Base-by-base conservation (phyloP, 2,888 invertebrate genomes). In the Pyrocoelia pectoralis region DNA sequence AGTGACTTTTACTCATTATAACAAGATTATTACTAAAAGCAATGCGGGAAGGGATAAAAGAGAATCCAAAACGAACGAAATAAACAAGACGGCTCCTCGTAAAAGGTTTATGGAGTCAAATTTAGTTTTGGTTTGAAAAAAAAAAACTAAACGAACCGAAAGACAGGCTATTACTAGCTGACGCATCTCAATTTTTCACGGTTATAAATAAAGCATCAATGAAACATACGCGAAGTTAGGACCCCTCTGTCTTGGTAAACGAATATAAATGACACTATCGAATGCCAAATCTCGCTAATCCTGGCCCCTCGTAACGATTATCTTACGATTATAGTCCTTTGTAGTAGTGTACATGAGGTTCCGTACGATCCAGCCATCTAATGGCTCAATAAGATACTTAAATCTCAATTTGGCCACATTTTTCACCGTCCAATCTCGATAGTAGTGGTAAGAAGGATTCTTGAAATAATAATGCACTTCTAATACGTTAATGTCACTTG, bases 261-360 rank as follows among this genome's bases (percentile, higher is more conserved):
- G 79, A 79, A 79, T 77, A 79, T 79, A 79, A 79, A 79, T 78
- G 79, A 79, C 77, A 76, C 76, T 77, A 78, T 79, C 78, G 77
- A 78, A 79, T 78, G 76, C 75, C 74, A 77, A 79, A 79, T 80
- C 79, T 76, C 71, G 77, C 80, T 79, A 79, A 80, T 80, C 75
- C 76, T 70, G 68, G 74, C 73, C 76, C 75, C 74, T 70, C 72
- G 50, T 64, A 67, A 15, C 73, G 76, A 78, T 78, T 78, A 78
- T 78, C 76, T 70, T 68, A 71, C 77, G 77, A 79, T 79, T 76
- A 77, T 77, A 74, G 76, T 71, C 74, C 77, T 75, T 64, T 76
- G 71, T 73, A 74, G 65, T 69, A 57, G 61, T 60, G 61, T 68
- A 61, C 67, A 67, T 70, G 69, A 53, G 68, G 67, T 57, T 56